Base-by-base conservation (phyloP, 2,888 invertebrate genomes). In the Crossocerus cetratus region DNA sequence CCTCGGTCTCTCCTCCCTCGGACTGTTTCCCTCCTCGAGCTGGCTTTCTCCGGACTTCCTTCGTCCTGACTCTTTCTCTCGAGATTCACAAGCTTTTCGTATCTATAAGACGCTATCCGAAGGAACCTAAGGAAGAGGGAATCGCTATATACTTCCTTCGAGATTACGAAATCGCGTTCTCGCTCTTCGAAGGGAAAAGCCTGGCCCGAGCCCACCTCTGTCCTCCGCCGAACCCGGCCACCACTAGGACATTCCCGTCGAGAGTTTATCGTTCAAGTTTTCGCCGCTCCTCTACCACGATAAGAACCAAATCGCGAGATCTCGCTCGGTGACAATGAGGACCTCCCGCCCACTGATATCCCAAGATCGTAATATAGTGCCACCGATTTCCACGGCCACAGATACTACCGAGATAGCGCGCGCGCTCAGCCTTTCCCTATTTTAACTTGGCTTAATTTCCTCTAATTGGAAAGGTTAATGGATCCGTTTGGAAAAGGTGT, bases 241-340 rank as follows among this genome's bases (percentile, higher is more conserved):
- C 63, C 72, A 59, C 23, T 66, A 69, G 73, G 63, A 69, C 66
- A 61, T 70, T 66, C 65, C 65, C 65, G 68, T 62, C 45, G 72
- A 76, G 75, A 32, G 32, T 80, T 81, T 82, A 82, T 78, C 73
- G 68, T 20, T 49, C 77, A 80, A 77, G 77, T 81, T 82, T 82
- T 80, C 81, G 67, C 77, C 73, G 71, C 58, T 78, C 73, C 76
- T 77, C 78, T n/a, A n/a, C 77, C 72, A 74, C 78, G 74, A 78
- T 81, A 78, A 81, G 72, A 67, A 76, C 76, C 65, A 78, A 77
- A 79, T 77, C 80, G 60, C 22, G 62, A 78, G 80, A 81, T 80
- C 72, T 62, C 61, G 45, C 55, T 16, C 59, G 62, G 78, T 71
- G 76, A 78, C 78, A 80, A 80, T 80, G 69, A 81, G 67, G 71